These are phyloP conservation scores for Meleagris gallopavo DNA, from an alignment of 2,113 vertebrate genomes.

Conservation along the genomic window DNA sequence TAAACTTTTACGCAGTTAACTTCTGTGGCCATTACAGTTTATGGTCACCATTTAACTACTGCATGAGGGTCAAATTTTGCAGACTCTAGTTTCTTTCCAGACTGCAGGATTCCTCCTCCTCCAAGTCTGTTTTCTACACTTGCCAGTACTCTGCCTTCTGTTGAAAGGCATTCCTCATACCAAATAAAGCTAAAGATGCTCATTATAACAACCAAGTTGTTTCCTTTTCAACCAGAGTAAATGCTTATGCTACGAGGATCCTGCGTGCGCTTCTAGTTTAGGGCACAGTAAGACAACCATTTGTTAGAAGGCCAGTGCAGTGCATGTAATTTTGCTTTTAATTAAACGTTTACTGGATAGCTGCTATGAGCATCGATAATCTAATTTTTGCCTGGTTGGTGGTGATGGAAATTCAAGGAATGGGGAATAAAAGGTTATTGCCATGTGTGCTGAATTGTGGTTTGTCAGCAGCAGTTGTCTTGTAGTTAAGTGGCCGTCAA, in stretches of 20 bases:
- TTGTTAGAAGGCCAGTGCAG: constrained; percentile 70
- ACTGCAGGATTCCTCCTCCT: constrained; percentile 62
- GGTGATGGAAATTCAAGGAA: constrained; percentile 64
- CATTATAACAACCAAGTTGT: constrained; percentile 76
- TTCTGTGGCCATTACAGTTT: constrained; percentile 11
- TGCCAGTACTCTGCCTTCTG: constrained; percentile 72
- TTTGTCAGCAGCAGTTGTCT: constrained; percentile 47
- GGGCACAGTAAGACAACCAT: constrained; percentile 65
- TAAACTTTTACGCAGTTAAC: not conserved
- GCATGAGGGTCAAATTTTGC: constrained; percentile 26
- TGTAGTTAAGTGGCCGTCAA: constrained; percentile 60
- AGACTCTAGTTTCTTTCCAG: constrained; percentile 44
- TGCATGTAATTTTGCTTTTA: constrained; percentile 63
- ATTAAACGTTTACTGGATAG: constrained; percentile 67
- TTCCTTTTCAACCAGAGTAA: constrained; percentile 79
- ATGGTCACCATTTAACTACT: constrained; percentile 20
- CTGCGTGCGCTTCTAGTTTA: constrained; percentile 69
- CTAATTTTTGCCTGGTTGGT: constrained; percentile 72
- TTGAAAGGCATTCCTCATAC: constrained; percentile 75
- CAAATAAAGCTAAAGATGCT: constrained; percentile 77
- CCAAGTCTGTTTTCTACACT: constrained; percentile 67
- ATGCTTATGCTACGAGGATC: constrained; percentile 73
- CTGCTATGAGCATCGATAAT: constrained; percentile 63
- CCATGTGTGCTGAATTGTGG: constrained; percentile 63
- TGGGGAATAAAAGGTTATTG: constrained; percentile 58